Evolutionary conservation across 2,888 invertebrate species (phyloP), one percentile per base, ranked within the genome.

Genomic region (Drosophila greeni): DNA sequence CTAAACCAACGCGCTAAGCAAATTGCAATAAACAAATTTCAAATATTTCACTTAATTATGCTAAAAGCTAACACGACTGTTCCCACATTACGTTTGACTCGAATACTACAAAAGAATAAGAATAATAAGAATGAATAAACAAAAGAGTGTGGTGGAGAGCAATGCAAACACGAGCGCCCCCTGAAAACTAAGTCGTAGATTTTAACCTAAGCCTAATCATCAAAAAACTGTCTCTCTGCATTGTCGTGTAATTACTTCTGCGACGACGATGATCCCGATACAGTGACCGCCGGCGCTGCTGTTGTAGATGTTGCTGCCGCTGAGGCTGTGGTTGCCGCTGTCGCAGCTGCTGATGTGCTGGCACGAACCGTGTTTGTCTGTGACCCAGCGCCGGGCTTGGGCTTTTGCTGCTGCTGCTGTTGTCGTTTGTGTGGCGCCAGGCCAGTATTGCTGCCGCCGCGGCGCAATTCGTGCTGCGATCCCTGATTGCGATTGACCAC

Each of bases 401-500:
- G 62, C 52, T 79, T 82, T 42, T 75, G 68, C 14, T 79, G 73
- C 54, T 75, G 68, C 14, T 79, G 73, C 54, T 78, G 76, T 62
- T 78, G 76, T 16, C 74, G 72, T 43, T 81, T 74, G 45, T 84
- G 76, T 57, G 82, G 72, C 58, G 85, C 86, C 67, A 86, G 72
- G 45, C 86, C 86, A 39, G 85, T 81, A 57, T 85, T 87, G 66
- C 86, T 87, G 52, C 85, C 84, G 53, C 84, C 84, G n/a, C 88
- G 87, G 37, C 87, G 84, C 36, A 87, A 49, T 55, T 88, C 88
- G 57, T 83, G 81, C 56, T 85, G 85, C 31, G 77, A 73, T 53
- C 86, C 86, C 70, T 88, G 86, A 64, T 87, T 88, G 23, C 88
- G 86, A 78, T 86, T 85, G 2, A 77, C 88, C 55, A 87, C 80